A percentile compares a stretch with the other conserved stretches of the same genome.
Conservation (phyloP, 2,888 invertebrate genomes). For the Drosophila anomelani region DNA sequence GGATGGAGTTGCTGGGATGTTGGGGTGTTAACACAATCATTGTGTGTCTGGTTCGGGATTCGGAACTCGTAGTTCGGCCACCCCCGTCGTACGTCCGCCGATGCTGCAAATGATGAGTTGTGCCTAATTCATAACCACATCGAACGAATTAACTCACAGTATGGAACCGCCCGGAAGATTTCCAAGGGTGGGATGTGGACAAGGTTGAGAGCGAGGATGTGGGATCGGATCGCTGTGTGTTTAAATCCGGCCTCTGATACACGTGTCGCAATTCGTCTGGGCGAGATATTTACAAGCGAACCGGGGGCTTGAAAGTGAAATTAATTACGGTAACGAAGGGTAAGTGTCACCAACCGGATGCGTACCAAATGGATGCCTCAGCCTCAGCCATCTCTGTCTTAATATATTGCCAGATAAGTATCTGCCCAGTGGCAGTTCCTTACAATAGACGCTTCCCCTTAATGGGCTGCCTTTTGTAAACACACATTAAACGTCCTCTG, state of each 20-base stretch:
- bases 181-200: constrained; percentile 18
- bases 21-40: constrained; percentile 74
- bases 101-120: constrained; percentile 83
- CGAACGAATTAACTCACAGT: constrained; percentile 81
- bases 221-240: constrained; percentile 45
- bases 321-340: constrained; percentile 79
- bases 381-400: constrained; percentile 28
- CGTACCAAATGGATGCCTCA: constrained; percentile 45
- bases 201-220: constrained; percentile 15
- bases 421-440: constrained; percentile 38
- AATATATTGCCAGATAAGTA: constrained; percentile 43
- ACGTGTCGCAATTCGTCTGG: constrained; percentile 81
- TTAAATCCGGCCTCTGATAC: constrained; percentile 67
- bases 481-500: constrained; percentile 35
- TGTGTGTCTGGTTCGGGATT: constrained; percentile 63
- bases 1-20: constrained; percentile 40
- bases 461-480: constrained; percentile 27
- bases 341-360: constrained; percentile 78
- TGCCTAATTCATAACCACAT: constrained; percentile 83
- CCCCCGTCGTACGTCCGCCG: constrained; percentile 49
- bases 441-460: constrained; percentile 29
- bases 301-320: constrained; percentile 72
- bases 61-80: constrained; percentile 35
- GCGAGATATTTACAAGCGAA: constrained; percentile 70
- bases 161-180: constrained; percentile 60